phyloP scores from a whole-genome alignment of 1,140 invertebrate genomes.

The Conopomorpha cramerella region DNA sequence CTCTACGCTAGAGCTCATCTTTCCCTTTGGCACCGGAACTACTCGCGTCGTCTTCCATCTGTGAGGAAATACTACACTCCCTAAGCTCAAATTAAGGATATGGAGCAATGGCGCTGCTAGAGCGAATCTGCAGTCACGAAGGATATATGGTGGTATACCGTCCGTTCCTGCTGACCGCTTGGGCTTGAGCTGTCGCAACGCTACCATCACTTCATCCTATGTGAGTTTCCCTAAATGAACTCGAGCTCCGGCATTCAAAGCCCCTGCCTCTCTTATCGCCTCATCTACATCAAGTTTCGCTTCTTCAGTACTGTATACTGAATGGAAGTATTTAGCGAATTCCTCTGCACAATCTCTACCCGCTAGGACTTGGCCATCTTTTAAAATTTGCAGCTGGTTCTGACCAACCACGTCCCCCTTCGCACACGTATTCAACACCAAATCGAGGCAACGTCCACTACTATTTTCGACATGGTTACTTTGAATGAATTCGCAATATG shows the following conservation, averaged over 20 bases:
- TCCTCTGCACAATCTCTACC: background rate
- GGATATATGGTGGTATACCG: background rate
- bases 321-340: background rate
- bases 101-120: background rate
- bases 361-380: background rate
- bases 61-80: background rate
- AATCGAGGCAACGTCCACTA: background rate
- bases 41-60: background rate
- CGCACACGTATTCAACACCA: background rate
- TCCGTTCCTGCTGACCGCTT: background rate
- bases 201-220: background rate
- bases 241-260: background rate
- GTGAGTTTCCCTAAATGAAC: background rate
- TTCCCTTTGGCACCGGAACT: background rate
- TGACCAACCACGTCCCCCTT: background rate
- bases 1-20: background rate
- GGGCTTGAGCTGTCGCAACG: background rate
- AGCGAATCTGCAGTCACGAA: background rate
- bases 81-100: background rate
- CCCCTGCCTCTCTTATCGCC: background rate
- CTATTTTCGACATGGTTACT: background rate
- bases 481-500: background rate
- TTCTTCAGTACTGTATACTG: background rate
- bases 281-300: background rate
- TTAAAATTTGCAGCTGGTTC: background rate